These are phyloP conservation scores for Polylopha cassiicola DNA, from an alignment of 2,888 invertebrate species.

Conservation along the genomic window DNA sequence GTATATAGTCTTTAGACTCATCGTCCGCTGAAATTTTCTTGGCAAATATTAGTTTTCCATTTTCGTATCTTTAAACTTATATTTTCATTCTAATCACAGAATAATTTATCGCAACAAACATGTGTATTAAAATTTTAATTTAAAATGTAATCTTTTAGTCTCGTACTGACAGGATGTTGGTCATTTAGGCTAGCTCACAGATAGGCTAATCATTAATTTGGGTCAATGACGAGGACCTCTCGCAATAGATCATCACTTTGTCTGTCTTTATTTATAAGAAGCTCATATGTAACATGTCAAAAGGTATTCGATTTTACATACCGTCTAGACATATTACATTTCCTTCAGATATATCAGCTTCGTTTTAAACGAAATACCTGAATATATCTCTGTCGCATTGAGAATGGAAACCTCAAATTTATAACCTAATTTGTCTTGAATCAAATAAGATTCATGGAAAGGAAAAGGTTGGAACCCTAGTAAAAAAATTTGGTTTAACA, in stretches of 20 bases:
- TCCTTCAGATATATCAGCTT: not conserved
- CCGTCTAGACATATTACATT: conserved; percentile 4
- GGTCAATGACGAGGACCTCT: conserved; percentile 21
- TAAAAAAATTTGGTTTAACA: no score
- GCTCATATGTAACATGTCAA: no score
- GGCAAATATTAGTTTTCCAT: no score
- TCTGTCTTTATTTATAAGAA: conserved; percentile 10
- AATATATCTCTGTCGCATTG: not conserved
- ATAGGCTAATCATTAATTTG: conserved; percentile 20
- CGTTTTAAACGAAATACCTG: not conserved
- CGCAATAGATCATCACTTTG: conserved; percentile 8
- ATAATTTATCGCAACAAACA: no score
- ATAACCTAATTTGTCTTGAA: not conserved
- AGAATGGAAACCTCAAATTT: not conserved
- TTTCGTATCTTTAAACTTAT: no score
- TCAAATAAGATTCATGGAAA: not conserved
- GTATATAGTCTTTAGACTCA: no score
- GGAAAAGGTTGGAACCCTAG: not conserved
- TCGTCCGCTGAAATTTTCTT: no score
- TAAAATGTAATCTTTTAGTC: conserved; percentile 10
- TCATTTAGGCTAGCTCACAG: conserved; percentile 19
- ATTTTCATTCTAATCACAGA: no score
- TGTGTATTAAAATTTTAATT: not conserved
- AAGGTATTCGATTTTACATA: no score
- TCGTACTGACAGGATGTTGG: conserved; percentile 17